A percentile compares a stretch with the other conserved stretches of the same genome.
Evolutionary conservation across 2,888 invertebrate species (phyloP).

Genomic region (Orthosia gracilis): DNA sequence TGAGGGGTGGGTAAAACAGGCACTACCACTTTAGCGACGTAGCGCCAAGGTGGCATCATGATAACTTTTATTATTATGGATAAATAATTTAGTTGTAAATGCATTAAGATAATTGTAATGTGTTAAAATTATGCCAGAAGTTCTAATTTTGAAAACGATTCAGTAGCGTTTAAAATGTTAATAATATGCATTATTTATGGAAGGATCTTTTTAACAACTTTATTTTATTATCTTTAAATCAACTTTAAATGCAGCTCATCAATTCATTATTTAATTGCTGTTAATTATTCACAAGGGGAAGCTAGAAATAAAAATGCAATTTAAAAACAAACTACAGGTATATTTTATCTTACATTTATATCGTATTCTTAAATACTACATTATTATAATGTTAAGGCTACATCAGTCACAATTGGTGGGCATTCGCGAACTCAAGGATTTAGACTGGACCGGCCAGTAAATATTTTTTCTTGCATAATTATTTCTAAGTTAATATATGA

Average conservation of each 20-base stretch:
- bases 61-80: neutral
- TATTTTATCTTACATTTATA: conserved; percentile 65
- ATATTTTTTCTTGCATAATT: conserved; percentile 3
- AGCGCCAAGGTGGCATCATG: no score
- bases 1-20: no score
- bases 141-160: neutral
- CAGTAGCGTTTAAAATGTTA: neutral
- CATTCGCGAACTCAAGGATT: conserved; percentile 60
- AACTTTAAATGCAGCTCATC: neutral
- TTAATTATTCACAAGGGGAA: neutral
- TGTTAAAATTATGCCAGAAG: neutral
- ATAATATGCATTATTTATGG: no score
- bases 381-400: conserved; percentile 77
- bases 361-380: conserved; percentile 65
- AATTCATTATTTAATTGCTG: neutral
- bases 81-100: neutral
- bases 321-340: conserved; percentile 46
- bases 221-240: neutral
- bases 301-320: conserved; percentile 54
- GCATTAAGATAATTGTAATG: no score
- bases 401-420: conserved; percentile 84
- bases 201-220: neutral
- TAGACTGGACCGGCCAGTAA: neutral
- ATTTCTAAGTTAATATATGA: conserved; percentile 16
- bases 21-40: no score